phyloP scores from a whole-genome alignment of 2,888 invertebrate species.

The Lapara coniferarum region DNA sequence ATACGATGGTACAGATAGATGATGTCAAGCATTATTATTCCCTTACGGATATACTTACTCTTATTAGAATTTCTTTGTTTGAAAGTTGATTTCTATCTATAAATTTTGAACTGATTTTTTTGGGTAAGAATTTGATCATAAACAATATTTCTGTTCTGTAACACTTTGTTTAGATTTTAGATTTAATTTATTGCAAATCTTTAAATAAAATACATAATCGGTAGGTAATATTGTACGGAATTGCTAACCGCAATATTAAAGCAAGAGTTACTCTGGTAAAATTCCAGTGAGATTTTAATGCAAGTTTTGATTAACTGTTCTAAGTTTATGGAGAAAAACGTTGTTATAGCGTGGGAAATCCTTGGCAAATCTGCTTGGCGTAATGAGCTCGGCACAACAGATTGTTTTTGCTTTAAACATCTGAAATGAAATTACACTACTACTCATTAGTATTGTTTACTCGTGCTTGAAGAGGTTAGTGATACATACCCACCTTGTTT shows the following conservation, averaged over 20 bases:
- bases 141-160: too few species aligned
- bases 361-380: conserved; percentile 6
- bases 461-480: too few species aligned
- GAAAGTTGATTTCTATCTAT: too few species aligned
- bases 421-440: not conserved
- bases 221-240: conserved; percentile 4
- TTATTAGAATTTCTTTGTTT: too few species aligned
- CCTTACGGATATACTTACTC: too few species aligned
- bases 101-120: too few species aligned
- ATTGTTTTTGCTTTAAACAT: conserved; percentile 16
- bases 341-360: conserved; percentile 30
- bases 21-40: too few species aligned
- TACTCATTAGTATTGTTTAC: not conserved
- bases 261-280: not conserved
- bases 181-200: too few species aligned
- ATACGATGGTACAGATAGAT: too few species aligned
- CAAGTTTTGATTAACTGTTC: conserved; percentile 52
- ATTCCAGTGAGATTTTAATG: conserved; percentile 42
- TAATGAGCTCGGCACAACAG: conserved; percentile 14
- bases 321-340: conserved; percentile 26
- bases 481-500: too few species aligned
- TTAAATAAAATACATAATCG: not conserved
- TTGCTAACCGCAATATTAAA: not conserved
- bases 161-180: too few species aligned
- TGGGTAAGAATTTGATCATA: too few species aligned